phyloP scores from a whole-genome alignment of 2,797 vertebrate species.

The Philypnodon macrostomus region DNA sequence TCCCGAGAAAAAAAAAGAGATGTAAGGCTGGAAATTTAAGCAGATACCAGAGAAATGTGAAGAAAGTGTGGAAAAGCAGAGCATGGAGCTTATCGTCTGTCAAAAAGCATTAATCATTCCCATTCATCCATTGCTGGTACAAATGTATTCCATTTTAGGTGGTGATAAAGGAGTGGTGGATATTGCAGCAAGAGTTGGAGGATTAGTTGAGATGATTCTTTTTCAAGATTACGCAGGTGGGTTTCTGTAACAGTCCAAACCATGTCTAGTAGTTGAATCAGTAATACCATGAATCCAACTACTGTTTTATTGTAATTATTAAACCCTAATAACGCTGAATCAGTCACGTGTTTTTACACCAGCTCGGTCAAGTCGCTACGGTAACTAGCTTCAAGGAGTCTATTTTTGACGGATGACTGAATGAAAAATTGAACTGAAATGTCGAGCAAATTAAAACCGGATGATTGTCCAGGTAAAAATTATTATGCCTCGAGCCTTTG shows the following conservation, averaged over 20 bases:
- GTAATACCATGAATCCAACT: too few species aligned
- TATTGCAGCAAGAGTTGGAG: background rate
- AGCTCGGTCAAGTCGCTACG: too few species aligned
- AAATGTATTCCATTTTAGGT: slow-evolving; percentile 8
- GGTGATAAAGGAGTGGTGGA: background rate
- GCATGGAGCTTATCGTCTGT: slow-evolving; percentile 8
- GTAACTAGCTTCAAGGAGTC: too few species aligned
- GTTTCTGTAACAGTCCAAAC: background rate
- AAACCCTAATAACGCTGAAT: too few species aligned
- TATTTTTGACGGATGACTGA: too few species aligned
- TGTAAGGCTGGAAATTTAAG: slow-evolving; percentile 25
- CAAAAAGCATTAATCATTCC: slow-evolving; percentile 9
- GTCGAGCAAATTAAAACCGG: too few species aligned
- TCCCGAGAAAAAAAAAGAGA: slow-evolving; percentile 3
- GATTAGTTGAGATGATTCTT: background rate
- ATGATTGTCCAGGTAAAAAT: too few species aligned
- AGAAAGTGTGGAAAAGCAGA: background rate
- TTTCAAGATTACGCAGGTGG: background rate
- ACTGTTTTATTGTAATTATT: too few species aligned
- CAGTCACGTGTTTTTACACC: too few species aligned
- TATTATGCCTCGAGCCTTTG: too few species aligned
- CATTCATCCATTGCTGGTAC: slow-evolving; percentile 6
- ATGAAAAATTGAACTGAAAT: too few species aligned
- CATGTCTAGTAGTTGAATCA: too few species aligned
- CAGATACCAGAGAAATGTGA: slow-evolving; percentile 13